Evolutionary conservation across 92 coral and sea anemone species (phyloP), one percentile per base, ranked within the genome.

Genomic region (Galaxea fascicularis): DNA sequence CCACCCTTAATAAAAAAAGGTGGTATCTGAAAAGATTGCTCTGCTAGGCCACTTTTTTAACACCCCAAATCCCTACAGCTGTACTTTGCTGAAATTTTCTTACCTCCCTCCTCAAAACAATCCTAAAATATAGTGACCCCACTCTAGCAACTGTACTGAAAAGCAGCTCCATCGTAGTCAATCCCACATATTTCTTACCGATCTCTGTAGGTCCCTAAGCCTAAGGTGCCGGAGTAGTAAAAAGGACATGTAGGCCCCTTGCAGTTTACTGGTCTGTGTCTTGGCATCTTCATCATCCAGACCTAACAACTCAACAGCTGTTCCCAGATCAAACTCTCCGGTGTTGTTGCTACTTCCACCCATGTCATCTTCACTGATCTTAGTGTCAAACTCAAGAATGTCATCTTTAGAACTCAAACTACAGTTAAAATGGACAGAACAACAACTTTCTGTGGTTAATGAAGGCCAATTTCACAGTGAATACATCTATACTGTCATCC

Each of bases 221-320:
- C 99, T 78, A 16, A 96, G 93, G 82, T 96, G 99, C 71, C 99
- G 80, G 31, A 96, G 93, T 18, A 96, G 91, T 12, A 94, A 78
- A 86, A 90, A 96, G 30, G 99, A 93, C 98, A 96, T 96, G 71
- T 96, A 96, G 24, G 99, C 93, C 20, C 99, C 99, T 85, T 96
- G 98, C 51, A 94, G 77, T 71, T 81, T 85, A 47, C 90, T 93
- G 71, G 91, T 90, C 74, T 90, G 93, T 12, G 93, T 83, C 76
- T 89, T 91, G n/a, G 98, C 93, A 10, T 93, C 94, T 26, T 94
- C 96, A 29, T 96, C 98, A 29, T 89, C 96, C 56, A 94, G 73
- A 24, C 99, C 98, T 49, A 95, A 83, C 89, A 95, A 80, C 73
- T 95, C 98, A 10, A 95, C 98, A 8, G 98, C 98, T 27, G 98